Evolutionary conservation across 2,113 vertebrate species (phyloP), one percentile per base, ranked within the genome.

Genomic region (Xiphias gladius): DNA sequence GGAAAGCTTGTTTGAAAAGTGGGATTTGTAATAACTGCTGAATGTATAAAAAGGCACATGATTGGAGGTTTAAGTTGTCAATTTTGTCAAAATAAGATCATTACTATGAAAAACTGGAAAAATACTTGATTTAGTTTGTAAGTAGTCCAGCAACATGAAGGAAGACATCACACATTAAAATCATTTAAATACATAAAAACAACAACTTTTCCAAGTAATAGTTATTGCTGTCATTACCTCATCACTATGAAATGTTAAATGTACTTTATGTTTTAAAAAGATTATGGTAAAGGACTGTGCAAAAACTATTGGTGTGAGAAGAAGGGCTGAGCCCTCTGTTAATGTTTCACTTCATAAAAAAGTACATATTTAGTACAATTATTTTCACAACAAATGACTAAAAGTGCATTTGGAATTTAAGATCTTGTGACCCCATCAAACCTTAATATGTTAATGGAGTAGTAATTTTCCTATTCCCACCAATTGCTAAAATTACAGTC

Each of bases 21-120:
- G 35, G 63, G 68, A 52, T 61, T 32, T 50, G 50, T 22, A 83
- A 61, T 79, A 84, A 85, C 89, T 83, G 80, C 87, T 87, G 88
- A 91, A 86, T 61, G 71, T 65, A 46, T 28, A 22, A 48, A 80
- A 68, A 62, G 2, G 48, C 3, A 24, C 39, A 28, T 12, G 59
- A 79, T 22, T 4, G 61, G 79, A 82, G 41, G 71, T 41, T 30
- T 12, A 74, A 58, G 35, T 32, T 72, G 61, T 82, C 70, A 57
- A 26, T 86, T 85, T 70, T 50, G 71, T 76, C 50, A 39, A 74
- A 76, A 35, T 13, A 71, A 39, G 35, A 64, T 22, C 7, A 64
- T 64, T 55, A 80, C 76, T 65, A 71, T 58, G 69, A 58, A 52
- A 58, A 64, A 48, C 24, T 58, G 32, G 39, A 39, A 71, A 80